phyloP scores from a whole-genome alignment of 2,113 vertebrate genomes.

The Spizaetus ornatus region DNA sequence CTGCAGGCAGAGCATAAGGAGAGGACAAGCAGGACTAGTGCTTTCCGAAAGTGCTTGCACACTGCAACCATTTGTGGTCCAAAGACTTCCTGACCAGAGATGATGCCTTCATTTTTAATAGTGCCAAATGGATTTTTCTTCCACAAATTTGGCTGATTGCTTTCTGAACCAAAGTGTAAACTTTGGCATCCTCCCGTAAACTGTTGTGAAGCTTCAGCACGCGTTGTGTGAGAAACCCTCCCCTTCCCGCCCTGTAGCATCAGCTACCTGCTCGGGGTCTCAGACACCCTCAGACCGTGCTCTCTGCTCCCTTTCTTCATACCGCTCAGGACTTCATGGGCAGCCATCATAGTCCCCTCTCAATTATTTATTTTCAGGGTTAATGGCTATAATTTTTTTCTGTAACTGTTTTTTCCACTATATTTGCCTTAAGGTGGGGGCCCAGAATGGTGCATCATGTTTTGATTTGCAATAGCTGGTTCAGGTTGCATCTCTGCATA shows the following conservation, averaged over 20 bases:
- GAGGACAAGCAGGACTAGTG: not conserved
- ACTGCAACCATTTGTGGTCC: not conserved
- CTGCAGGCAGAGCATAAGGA: not conserved
- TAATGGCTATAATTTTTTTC: not conserved
- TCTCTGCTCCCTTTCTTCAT: not conserved
- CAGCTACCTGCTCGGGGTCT: not conserved
- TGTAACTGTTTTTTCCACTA: not conserved
- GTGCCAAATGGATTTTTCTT: not conserved
- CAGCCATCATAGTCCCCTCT: not conserved
- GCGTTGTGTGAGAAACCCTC: not conserved
- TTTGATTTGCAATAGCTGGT: not conserved
- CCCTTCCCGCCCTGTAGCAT: not conserved
- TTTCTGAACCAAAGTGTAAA: not conserved
- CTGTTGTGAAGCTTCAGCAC: not conserved
- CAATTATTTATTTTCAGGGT: not conserved
- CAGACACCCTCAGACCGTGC: not conserved
- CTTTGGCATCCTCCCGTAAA: not conserved
- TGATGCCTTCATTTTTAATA: not conserved
- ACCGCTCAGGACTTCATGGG: not conserved
- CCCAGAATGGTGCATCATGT: not conserved
- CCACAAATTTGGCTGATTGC: not conserved
- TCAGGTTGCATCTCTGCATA: not conserved
- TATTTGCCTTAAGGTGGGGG: not conserved
- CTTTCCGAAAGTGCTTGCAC: not conserved
- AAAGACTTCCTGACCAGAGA: not conserved